Evolutionary conservation across 1,140 invertebrate species (phyloP).

Genomic region (Phenacoccus solenopsis): DNA sequence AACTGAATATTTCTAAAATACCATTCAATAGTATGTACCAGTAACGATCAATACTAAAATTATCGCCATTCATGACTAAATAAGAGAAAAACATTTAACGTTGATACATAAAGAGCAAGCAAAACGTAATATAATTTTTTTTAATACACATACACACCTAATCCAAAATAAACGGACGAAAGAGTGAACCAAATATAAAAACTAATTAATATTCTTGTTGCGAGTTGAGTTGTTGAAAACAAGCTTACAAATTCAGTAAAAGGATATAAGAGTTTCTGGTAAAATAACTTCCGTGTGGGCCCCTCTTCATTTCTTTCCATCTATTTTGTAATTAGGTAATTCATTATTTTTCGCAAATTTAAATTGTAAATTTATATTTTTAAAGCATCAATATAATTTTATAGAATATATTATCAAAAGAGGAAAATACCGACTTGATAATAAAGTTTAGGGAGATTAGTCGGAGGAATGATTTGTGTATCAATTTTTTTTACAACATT

Average conservation of each 20-base stretch:
- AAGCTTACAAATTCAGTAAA: not conserved
- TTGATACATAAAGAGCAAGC: no score
- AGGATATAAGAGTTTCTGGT: not conserved
- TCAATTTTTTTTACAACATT: slow-evolving; percentile 26
- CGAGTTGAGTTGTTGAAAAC: not conserved
- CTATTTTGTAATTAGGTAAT: no score
- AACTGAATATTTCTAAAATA: slow-evolving; percentile 38
- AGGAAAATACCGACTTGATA: not conserved
- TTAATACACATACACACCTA: no score
- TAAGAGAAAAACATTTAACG: no score
- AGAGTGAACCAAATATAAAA: not conserved
- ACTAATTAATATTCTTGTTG: not conserved
- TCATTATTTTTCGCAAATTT: no score
- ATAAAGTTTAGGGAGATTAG: not conserved
- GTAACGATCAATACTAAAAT: slow-evolving; percentile 36
- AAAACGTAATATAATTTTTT: no score
- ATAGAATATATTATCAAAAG: no score
- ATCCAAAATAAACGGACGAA: not conserved
- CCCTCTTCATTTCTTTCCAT: no score
- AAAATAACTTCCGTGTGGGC: no score
- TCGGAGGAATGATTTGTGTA: not conserved
- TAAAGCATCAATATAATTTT: no score
- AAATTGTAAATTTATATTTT: no score
- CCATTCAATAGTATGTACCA: slow-evolving; percentile 37
- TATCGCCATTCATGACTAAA: slow-evolving; percentile 38